Conservation (phyloP, 2,888 invertebrate genomes). For the Lymantria dispar region DNA sequence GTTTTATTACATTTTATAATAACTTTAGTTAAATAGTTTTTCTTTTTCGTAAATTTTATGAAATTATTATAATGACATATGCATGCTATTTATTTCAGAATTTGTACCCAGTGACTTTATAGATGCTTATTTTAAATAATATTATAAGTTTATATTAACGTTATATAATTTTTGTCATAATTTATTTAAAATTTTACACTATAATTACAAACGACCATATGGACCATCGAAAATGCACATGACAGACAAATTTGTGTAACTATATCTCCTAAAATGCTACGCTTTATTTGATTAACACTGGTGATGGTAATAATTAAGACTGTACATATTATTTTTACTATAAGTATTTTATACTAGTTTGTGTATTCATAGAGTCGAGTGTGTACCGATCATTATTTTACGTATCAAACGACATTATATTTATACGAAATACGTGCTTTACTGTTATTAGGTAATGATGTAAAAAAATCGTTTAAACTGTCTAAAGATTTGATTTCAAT, state of each 20-base stretch:
- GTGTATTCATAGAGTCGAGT: slow-evolving; percentile 41
- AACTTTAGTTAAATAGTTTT: no score
- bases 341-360: slow-evolving; percentile 43
- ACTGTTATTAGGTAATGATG: slow-evolving; percentile 9
- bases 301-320: slow-evolving; percentile 64
- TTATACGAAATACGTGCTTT: slow-evolving; percentile 30
- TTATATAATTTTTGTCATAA: slow-evolving; percentile 9
- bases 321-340: slow-evolving; percentile 33
- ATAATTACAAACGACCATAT: slow-evolving; percentile 45
- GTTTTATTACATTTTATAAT: no score
- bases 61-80: no score
- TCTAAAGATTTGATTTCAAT: slow-evolving; percentile 45
- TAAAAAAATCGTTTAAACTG: slow-evolving; percentile 8
- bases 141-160: slow-evolving; percentile 9
- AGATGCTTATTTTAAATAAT: background rate
- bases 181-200: slow-evolving; percentile 14
- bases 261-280: slow-evolving; percentile 35
- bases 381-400: slow-evolving; percentile 3
- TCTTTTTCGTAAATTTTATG: no score
- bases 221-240: slow-evolving; percentile 79
- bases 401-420: slow-evolving; percentile 1
- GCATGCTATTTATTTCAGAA: background rate
- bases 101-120: background rate
- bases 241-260: slow-evolving; percentile 46
- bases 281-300: slow-evolving; percentile 59